Evolutionary conservation across 2,888 invertebrate species (phyloP).

Genomic region (Drosophila gaucha): DNA sequence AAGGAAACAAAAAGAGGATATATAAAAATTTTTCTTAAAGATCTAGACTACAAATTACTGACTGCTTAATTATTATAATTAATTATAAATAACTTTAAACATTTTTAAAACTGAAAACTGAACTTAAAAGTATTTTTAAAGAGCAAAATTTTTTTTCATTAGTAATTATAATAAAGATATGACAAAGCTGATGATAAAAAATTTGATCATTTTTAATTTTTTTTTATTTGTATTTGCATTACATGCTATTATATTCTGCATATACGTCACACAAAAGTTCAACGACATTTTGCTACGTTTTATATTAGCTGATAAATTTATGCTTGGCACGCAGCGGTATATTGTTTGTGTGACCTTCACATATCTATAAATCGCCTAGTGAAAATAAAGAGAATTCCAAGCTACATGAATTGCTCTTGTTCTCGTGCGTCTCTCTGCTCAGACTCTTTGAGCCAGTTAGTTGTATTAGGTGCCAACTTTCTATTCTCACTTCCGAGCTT

Average conservation of each 20-base stretch:
- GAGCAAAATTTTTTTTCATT: too few species aligned
- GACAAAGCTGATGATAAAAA: background rate
- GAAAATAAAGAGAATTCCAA: constrained; percentile 33
- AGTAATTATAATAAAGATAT: background rate
- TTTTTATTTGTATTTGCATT: constrained; percentile 2
- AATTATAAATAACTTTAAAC: background rate
- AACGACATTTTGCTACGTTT: constrained; percentile 46
- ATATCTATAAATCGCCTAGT: constrained; percentile 46
- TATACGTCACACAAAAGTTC: constrained; percentile 56
- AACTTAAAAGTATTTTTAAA: background rate
- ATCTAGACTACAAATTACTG: background rate
- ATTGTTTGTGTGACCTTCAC: constrained; percentile 68
- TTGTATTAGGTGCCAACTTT: constrained; percentile 35
- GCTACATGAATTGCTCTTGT: constrained; percentile 19
- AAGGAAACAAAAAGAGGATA: too few species aligned
- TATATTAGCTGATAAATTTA: constrained; percentile 36
- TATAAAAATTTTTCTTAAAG: too few species aligned
- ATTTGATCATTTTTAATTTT: background rate
- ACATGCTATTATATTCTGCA: constrained; percentile 1
- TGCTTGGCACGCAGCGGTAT: constrained; percentile 60
- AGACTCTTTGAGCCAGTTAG: constrained; percentile 35
- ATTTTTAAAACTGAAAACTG: too few species aligned
- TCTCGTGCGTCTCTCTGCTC: background rate
- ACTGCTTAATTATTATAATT: background rate
- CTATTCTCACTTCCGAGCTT: constrained; percentile 30